Base-by-base conservation (phyloP, 2,113 vertebrate species). In the Pseudorhombus dupliciocellatus region DNA sequence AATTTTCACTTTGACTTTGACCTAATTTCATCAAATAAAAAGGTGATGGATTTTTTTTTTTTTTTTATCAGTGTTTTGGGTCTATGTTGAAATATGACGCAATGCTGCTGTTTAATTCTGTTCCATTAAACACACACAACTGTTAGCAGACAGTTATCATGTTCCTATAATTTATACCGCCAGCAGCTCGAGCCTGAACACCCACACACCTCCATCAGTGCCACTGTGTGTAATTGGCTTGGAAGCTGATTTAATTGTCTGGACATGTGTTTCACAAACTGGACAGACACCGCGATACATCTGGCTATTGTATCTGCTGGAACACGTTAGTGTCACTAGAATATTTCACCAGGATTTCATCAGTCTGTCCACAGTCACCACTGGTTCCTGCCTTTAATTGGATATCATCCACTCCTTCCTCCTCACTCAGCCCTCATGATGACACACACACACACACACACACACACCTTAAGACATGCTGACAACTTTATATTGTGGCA, bases 301-400 rank as follows among this genome's bases (percentile, higher is more conserved):
- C 46, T 69, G 16, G 22, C 54, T 57, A 46, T 63, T 60, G 37
- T 56, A 61, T 74, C 67, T 37, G 24, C 63, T 58, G 42, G 70
- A 73, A 75, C 75, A 55, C 52, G 56, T 71, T 46, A 79, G 11
- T 48, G 67, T 70, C 56, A 53, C 42, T 8, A 52, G 53, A 76
- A 14, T 42, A 77, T 87, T 90, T 77, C 81, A 75, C 51, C 22
- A 72, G 65, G 53, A 66, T 90, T 88, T 77, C 80, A 84, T 88
- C 82, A 88, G 30, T 82, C 61, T 25, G 70, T 80, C 55, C 70
- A 65, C 66, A 66, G 66, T 66, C 59, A 21, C 30, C 53, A 58
- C 30, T 31, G 66, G 3, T 75, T 81, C 64, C 51, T 63, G 1
- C 14, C 63, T 70, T 72, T 80, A 82, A 82, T 85, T 81, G 66